These are phyloP conservation scores for Melanotaenia nigrans DNA, from an alignment of 2,797 vertebrate genomes.

Conservation along the genomic window DNA sequence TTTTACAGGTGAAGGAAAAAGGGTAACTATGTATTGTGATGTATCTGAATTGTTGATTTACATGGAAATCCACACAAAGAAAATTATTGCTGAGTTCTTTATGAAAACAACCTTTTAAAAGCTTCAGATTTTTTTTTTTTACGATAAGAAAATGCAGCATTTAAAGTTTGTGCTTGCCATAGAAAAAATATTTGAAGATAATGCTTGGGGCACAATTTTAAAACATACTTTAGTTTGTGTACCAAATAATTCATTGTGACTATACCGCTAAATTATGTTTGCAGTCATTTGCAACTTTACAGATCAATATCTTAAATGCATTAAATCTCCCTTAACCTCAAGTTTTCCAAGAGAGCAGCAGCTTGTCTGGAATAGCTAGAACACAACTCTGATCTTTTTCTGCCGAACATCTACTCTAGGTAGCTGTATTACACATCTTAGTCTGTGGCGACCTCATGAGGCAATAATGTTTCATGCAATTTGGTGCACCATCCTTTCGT, in stretches of 20 bases:
- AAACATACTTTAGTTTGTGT: background rate
- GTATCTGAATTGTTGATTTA: background rate
- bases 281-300: constrained; percentile 4
- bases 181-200: too few species aligned
- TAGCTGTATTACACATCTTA: background rate
- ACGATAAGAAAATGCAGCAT: background rate
- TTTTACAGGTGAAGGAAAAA: background rate
- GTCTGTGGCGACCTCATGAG: constrained; percentile 74
- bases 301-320: constrained; percentile 28
- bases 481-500: constrained; percentile 4
- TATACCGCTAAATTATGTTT: background rate
- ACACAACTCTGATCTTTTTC: background rate
- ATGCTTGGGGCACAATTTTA: background rate
- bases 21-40: background rate
- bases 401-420: background rate
- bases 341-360: too few species aligned
- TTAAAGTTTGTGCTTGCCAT: background rate
- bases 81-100: background rate
- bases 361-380: too few species aligned
- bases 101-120: background rate
- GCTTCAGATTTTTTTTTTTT: background rate
- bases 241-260: background rate
- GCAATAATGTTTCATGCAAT: constrained; percentile 28
- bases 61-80: background rate
- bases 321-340: constrained; percentile 26